Conservation (phyloP, 2,797 vertebrate genomes). For the Microctenopoma steveboyesi region DNA sequence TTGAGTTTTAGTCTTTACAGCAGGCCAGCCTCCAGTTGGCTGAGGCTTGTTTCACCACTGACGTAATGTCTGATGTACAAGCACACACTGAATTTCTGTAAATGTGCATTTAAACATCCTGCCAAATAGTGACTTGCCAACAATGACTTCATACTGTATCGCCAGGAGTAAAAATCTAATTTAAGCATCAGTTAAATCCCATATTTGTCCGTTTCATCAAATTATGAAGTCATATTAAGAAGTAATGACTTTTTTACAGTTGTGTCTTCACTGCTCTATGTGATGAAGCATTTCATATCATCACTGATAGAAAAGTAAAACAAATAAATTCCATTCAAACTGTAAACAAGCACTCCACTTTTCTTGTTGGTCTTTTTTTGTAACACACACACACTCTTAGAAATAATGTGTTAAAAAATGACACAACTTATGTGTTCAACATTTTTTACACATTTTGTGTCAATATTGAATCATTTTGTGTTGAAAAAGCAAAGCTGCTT, state of each 20-base stretch:
- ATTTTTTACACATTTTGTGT: too few relatives aligned
- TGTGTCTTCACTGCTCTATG: too few relatives aligned
- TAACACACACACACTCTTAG: not conserved
- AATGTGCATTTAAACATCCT: not conserved
- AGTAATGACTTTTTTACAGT: too few relatives aligned
- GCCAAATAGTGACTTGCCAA: not conserved
- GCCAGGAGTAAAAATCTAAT: not conserved
- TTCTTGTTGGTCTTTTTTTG: slow-evolving; percentile 5
- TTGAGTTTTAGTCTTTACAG: not conserved
- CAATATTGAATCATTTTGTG: too few relatives aligned
- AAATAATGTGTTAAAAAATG: too few relatives aligned
- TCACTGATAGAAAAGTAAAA: not conserved
- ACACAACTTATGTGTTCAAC: too few relatives aligned
- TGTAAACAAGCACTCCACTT: slow-evolving; percentile 10
- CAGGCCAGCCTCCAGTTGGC: not conserved
- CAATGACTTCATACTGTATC: not conserved
- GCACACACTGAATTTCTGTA: not conserved
- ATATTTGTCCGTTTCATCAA: not conserved
- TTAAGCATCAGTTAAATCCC: not conserved
- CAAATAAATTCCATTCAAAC: not conserved
- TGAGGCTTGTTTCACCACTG: not conserved
- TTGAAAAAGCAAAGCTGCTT: too few relatives aligned
- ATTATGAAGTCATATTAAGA: too few relatives aligned
- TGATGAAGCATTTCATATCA: too few relatives aligned
- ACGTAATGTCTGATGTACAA: not conserved